A percentile compares a stretch with the other conserved stretches of the same genome.
Conservation (phyloP, 2,113 vertebrate species). For the Aphelocoma coerulescens region DNA sequence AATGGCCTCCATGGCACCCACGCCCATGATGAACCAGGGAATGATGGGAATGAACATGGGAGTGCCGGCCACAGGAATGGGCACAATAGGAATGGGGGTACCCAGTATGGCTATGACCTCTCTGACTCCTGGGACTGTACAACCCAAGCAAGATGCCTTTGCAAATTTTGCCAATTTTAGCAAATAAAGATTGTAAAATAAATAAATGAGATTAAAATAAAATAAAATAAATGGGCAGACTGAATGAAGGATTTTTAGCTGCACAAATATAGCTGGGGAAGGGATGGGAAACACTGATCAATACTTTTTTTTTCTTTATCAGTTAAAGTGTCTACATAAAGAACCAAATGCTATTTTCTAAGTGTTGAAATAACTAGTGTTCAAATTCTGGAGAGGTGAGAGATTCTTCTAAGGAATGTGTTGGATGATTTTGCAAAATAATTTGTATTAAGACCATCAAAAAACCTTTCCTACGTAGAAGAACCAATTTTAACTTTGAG, state of each 20-base stretch:
- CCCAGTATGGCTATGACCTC: conserved; percentile 70
- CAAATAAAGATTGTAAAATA: conserved; percentile 85
- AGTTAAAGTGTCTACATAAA: conserved; percentile 68
- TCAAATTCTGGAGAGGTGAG: conserved; percentile 58
- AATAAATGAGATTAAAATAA: background rate
- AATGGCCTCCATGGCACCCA: conserved; percentile 75
- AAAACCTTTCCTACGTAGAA: conserved; percentile 61
- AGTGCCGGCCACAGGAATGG: conserved; percentile 77
- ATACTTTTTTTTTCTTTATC: conserved; percentile 62
- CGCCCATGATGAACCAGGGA: conserved; percentile 78
- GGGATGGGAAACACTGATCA: conserved; percentile 71
- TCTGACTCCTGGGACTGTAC: conserved; percentile 82
- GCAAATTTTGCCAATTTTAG: conserved; percentile 98
- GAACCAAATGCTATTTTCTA: conserved; percentile 76
- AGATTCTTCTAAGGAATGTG: conserved; percentile 53
- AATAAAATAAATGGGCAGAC: conserved; percentile 47
- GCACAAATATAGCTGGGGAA: conserved; percentile 76
- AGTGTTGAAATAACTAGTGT: conserved; percentile 62
- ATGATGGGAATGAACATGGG: conserved; percentile 86
- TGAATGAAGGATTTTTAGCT: conserved; percentile 91
- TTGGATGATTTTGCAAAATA: conserved; percentile 49
- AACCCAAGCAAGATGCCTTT: conserved; percentile 95
- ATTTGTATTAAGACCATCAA: conserved; percentile 52
- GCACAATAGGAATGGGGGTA: conserved; percentile 80
- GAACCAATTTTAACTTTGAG: conserved; percentile 64